Evolutionary conservation across 1,140 invertebrate genomes (phyloP), one percentile per base, ranked within the genome.

Genomic region (Drosophila ficusphila): DNA sequence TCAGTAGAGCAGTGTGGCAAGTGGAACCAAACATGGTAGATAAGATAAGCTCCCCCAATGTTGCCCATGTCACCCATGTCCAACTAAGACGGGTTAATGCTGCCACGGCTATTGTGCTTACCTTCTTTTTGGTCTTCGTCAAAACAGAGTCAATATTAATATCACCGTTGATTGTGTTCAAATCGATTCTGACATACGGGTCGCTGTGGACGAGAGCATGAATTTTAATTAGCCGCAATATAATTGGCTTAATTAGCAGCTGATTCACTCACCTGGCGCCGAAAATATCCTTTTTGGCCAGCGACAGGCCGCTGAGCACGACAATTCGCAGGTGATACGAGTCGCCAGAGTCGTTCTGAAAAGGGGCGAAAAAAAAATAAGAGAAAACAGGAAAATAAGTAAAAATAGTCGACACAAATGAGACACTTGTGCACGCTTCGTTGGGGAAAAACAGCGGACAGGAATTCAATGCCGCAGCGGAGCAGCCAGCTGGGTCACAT

Each of bases 241-340:
- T 33, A 23, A 34, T 27, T 34, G 19, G 25, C 11, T 38, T 48
- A 34, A 51, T 36, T 25, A 33, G 6, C 39, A 7, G 2, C 5
- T n/a, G 2, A 42, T 23, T 18, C 18, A 91, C 92, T 93, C 92
- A 97, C 97, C 96, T 98, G 76, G 98, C 98, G 86, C 98, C 98
- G 94, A 99, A 99, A 82, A 99, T 99, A 92, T 99, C 98, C 92
- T 99, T 99, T 91, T 98, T 98, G 23, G 98, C 98, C 86, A 99
- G 93, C 77, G 97, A 95, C 92, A 96, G 95, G 25, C 97, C 98
- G 79, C 95, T 95, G 58, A 98, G 94, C 49, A 99, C 95, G 92
- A 95, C 95, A 79, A 98, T 92, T 76, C 96, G 94, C 81, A 97
- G 92, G 90, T 96, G 94, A 91, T 94, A 95, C 79, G 95, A 95